Percentiles rank a stretch among this genome's conserved stretches.
Evolutionary conservation across 2,888 invertebrate genomes (phyloP).

Genomic region (Alcis repandata): DNA sequence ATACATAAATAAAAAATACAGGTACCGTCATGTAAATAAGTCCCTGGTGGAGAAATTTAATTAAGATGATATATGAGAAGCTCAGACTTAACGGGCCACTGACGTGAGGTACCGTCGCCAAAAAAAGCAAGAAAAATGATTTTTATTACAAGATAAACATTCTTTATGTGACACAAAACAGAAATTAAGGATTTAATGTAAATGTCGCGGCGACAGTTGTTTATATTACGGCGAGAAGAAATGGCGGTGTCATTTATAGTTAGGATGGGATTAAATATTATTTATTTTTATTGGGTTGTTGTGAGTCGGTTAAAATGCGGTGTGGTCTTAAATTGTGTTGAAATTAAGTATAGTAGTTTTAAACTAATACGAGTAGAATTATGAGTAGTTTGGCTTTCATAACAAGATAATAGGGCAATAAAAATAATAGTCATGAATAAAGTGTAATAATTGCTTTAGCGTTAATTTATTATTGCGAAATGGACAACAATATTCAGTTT

Average conservation of each 20-base stretch:
- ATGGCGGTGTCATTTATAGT: constrained; percentile 28
- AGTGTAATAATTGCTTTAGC: not conserved
- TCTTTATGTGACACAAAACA: constrained; percentile 47
- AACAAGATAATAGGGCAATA: constrained; percentile 2
- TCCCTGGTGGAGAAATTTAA: constrained; percentile 82
- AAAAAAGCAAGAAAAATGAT: constrained; percentile 46
- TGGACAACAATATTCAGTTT: not conserved
- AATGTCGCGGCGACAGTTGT: constrained; percentile 45
- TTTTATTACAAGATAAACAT: constrained; percentile 47
- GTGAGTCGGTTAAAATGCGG: constrained; percentile 19
- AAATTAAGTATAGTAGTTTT: constrained; percentile 3
- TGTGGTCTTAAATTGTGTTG: constrained; percentile 12
- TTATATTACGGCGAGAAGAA: constrained; percentile 36
- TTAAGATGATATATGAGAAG: constrained; percentile 86
- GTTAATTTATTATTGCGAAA: not conserved
- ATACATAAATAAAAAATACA: constrained; percentile 48
- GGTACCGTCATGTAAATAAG: constrained; percentile 82
- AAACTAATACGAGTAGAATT: not conserved
- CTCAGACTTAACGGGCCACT: constrained; percentile 72
- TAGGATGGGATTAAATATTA: constrained; percentile 29
- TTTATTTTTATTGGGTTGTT: constrained; percentile 32
- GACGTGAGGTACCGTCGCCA: constrained; percentile 63
- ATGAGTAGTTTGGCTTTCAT: constrained; percentile 8
- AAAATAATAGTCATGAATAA: constrained; percentile 3
- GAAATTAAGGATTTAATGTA: constrained; percentile 45